Evolutionary conservation across 2,113 vertebrate species (phyloP), one percentile per base, ranked within the genome.

Genomic region (Suncus etruscus): DNA sequence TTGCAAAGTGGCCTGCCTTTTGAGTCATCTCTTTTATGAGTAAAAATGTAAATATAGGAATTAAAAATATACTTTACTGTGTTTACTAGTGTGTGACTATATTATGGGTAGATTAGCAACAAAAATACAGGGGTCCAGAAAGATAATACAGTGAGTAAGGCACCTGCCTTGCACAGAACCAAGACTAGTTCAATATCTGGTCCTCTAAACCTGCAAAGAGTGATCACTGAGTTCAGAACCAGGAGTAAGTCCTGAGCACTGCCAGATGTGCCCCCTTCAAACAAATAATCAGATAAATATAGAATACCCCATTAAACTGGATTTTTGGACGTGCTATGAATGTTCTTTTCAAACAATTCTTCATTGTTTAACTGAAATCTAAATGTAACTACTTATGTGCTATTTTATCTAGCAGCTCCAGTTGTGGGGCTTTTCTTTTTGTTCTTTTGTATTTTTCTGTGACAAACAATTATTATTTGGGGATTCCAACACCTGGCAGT

Each of bases 391-490:
- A 18, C 6, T 45, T 73, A 11, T 7, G 18, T 69, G 12, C 86
- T 74, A 88, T 22, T 86, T 39, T 39, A 39, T 39, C 39, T 39
- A 32, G 25, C 68, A 70, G 61, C 8, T 22, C 3, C 10, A n/a
- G 25, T 31, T 20, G 8, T 20, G 10, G 9, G 8, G 69, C 29
- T 89, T 95, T 89, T 87, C 29, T 81, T 90, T 75, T 65, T 12
- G 20, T 45, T 88, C 48, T 14, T 18, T 2, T 86, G 27, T 32
- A 31, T 29, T 77, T 90, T 65, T 6, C 10, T 66, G 65, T 66
- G 25, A 61, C 58, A 61, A 58, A 16, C 6, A 61, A 61, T 61
- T 61, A 20, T 16, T 61, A 20, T 22, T 61, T 61, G 18, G 3
- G 18, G 58, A 20, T 16, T 6, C 18, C 58, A 15, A 61, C 18